Conservation (phyloP, 2,113 vertebrate species). For the Mormyrus lacerda region DNA sequence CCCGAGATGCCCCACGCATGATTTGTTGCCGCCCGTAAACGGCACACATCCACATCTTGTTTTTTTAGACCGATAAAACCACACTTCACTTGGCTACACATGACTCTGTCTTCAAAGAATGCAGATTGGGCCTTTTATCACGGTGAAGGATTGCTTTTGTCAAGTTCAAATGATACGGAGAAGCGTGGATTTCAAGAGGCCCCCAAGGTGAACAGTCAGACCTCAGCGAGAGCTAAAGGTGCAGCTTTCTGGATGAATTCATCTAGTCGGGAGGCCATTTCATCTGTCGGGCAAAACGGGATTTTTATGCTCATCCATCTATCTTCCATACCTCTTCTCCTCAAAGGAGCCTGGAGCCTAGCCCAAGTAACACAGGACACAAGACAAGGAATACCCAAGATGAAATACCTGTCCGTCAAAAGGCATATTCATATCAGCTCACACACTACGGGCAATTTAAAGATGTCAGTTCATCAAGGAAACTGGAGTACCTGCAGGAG, state of each 20-base stretch:
- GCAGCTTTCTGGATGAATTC: background rate
- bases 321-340: background rate
- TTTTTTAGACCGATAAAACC: conserved; percentile 23
- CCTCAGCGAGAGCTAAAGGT: background rate
- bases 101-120: conserved; percentile 20
- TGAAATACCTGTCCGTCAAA: background rate
- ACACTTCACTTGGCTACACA: background rate
- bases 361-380: background rate
- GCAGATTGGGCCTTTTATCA: conserved; percentile 15
- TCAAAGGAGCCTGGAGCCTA: background rate
- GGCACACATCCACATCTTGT: background rate
- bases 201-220: background rate
- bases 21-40: conserved; percentile 8
- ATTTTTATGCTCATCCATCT: background rate
- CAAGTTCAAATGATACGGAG: conserved; percentile 18
- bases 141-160: conserved; percentile 15
- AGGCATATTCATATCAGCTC: background rate
- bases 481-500: background rate
- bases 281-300: background rate
- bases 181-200: background rate
- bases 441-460: background rate
- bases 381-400: background rate
- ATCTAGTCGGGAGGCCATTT: background rate
- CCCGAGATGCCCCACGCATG: background rate
- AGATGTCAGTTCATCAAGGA: background rate